phyloP scores from a whole-genome alignment of 2,113 vertebrate species.

The Lepus europaeus region DNA sequence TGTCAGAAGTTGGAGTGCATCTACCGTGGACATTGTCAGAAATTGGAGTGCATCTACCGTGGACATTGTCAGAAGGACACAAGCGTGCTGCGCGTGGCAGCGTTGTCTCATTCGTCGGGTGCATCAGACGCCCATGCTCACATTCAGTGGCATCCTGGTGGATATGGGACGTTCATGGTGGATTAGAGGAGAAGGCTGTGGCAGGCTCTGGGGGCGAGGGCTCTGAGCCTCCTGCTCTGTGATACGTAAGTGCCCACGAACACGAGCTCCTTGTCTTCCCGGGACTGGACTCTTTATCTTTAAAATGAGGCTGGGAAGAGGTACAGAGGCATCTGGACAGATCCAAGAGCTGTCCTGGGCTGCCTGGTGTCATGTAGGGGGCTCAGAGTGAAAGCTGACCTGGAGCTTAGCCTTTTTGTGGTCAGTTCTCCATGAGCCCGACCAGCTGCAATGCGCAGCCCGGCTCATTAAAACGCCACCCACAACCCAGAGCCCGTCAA shows the following conservation, averaged over 20 bases:
- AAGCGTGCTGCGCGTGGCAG: not conserved
- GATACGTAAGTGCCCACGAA: not conserved
- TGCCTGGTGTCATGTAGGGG: not conserved
- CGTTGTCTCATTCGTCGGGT: not conserved
- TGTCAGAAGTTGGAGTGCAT: no score
- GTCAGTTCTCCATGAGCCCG: no score
- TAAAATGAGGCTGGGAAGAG: rapidly evolving
- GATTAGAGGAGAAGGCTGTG: not conserved
- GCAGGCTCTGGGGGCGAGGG: not conserved
- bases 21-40: no score
- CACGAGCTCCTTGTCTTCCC: not conserved
- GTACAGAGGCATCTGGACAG: not conserved
- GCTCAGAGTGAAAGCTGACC: not conserved
- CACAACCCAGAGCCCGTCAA: not conserved
- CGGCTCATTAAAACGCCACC: not conserved
- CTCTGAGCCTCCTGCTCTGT: not conserved
- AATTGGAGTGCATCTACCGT: not conserved
- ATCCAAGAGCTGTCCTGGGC: not conserved
- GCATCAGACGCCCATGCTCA: not conserved
- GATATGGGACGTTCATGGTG: not conserved
- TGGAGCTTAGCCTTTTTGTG: not conserved
- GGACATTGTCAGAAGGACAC: not conserved
- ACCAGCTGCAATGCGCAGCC: not conserved
- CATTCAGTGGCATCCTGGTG: not conserved
- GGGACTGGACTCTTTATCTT: not conserved